These are phyloP conservation scores for Xanthostigma xanthostigma DNA, from an alignment of 2,888 invertebrate genomes.

Conservation along the genomic window DNA sequence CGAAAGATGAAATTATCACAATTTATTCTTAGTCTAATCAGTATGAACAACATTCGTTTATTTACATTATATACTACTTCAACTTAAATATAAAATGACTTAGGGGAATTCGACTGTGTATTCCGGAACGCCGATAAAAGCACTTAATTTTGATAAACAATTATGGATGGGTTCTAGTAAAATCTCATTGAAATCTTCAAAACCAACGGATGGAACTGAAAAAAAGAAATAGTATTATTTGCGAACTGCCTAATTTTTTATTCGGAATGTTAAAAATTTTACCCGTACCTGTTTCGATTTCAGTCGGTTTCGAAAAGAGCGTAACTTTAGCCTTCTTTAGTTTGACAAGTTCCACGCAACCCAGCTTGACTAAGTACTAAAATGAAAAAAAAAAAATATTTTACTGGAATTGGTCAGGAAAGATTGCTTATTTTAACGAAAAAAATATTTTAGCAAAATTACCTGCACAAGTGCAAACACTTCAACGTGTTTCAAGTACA, in stretches of 20 bases:
- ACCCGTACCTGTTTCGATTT: conserved; percentile 23
- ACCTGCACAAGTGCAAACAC: conserved; percentile 46
- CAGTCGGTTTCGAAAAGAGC: conserved; percentile 31
- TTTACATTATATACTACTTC: no score
- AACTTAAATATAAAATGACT: background rate
- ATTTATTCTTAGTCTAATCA: no score
- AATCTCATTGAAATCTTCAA: conserved; percentile 33
- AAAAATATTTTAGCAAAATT: conserved; percentile 8
- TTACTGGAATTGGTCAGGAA: conserved; percentile 2
- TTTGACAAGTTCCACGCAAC: conserved; percentile 33
- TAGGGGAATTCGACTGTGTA: conserved; percentile 31
- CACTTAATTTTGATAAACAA: conserved; percentile 34
- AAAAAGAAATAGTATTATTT: background rate
- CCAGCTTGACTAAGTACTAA: conserved; percentile 37
- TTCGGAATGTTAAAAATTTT: background rate
- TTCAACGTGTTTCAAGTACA: conserved; percentile 49
- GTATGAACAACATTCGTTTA: no score
- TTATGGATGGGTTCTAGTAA: conserved; percentile 33
- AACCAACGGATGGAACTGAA: conserved; percentile 28
- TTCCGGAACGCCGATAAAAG: conserved; percentile 41
- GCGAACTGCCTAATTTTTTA: background rate
- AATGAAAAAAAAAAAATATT: conserved; percentile 21
- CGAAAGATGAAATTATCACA: no score
- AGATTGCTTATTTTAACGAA: background rate
- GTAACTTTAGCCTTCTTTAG: conserved; percentile 24